Evolutionary conservation across 1,140 invertebrate genomes (phyloP).

Genomic region (Bombus waltoni): DNA sequence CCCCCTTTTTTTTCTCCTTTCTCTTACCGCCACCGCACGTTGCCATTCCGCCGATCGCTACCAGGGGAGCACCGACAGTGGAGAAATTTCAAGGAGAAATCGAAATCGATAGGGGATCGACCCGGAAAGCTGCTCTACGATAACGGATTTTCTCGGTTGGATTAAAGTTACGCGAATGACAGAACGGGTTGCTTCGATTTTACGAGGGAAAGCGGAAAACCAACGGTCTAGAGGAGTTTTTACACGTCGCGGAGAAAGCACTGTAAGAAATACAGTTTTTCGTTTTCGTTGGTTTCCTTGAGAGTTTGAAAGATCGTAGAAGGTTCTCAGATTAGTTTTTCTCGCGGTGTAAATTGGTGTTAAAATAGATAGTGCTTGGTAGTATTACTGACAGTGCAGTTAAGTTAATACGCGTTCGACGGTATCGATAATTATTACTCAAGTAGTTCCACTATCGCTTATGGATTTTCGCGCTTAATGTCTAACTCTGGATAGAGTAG

Average conservation of each 20-base stretch:
- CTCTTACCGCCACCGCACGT: not conserved
- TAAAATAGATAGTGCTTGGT: too few species aligned
- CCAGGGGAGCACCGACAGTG: slow-evolving; percentile 15
- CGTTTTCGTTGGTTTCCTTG: not conserved
- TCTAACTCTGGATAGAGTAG: not conserved
- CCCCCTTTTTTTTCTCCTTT: not conserved
- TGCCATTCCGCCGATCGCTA: slow-evolving; percentile 16
- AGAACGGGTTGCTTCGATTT: not conserved
- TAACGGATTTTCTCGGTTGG: slow-evolving; percentile 31
- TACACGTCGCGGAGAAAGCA: too few species aligned
- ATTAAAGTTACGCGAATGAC: not conserved
- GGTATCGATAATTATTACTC: not conserved
- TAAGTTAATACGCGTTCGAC: not conserved
- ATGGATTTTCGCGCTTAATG: not conserved
- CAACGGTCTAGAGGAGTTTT: not conserved
- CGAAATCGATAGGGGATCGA: slow-evolving; percentile 71
- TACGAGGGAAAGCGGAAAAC: slow-evolving; percentile 35
- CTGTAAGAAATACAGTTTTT: too few species aligned
- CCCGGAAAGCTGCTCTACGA: slow-evolving; percentile 49
- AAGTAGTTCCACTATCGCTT: not conserved
- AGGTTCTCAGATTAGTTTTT: not conserved
- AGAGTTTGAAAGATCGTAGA: not conserved
- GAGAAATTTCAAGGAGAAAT: slow-evolving; percentile 76
- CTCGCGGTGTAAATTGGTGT: too few species aligned
- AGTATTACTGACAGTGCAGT: not conserved